Conservation (phyloP, 1,140 invertebrate genomes). For the Diorhabda sublineata region DNA sequence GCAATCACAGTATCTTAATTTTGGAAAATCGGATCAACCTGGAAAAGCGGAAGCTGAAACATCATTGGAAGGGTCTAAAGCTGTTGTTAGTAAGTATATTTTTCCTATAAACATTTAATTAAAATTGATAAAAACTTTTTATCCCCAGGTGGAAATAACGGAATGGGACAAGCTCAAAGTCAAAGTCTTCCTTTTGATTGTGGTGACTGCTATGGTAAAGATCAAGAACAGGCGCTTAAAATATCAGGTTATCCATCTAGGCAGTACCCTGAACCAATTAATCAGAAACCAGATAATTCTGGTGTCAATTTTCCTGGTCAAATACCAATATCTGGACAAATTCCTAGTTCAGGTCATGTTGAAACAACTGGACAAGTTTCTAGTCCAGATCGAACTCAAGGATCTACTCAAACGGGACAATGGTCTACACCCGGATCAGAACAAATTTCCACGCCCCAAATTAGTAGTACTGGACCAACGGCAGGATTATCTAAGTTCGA, state of each 20-base stretch:
- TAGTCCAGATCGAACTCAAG: slow-evolving; percentile 6
- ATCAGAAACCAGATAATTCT: neutral
- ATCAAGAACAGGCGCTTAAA: slow-evolving; percentile 15
- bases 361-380: slow-evolving; percentile 11
- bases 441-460: neutral
- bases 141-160: slow-evolving; percentile 49
- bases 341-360: slow-evolving; percentile 23
- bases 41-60: slow-evolving; percentile 77
- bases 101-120: neutral
- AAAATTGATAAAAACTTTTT: neutral
- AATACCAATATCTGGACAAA: slow-evolving; percentile 12
- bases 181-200: slow-evolving; percentile 48
- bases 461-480: slow-evolving; percentile 3
- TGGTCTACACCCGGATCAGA: neutral
- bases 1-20: slow-evolving; percentile 75
- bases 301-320: neutral
- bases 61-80: slow-evolving; percentile 63
- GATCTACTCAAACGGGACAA: neutral
- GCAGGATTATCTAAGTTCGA: neutral
- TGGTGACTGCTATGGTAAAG: slow-evolving; percentile 34
- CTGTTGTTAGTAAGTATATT: slow-evolving; percentile 68
- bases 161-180: slow-evolving; percentile 80
- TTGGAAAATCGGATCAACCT: slow-evolving; percentile 52
- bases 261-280: slow-evolving; percentile 12
- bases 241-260: neutral